Base-by-base conservation (phyloP, 2,888 invertebrate genomes). In the Pollenia angustigena region DNA sequence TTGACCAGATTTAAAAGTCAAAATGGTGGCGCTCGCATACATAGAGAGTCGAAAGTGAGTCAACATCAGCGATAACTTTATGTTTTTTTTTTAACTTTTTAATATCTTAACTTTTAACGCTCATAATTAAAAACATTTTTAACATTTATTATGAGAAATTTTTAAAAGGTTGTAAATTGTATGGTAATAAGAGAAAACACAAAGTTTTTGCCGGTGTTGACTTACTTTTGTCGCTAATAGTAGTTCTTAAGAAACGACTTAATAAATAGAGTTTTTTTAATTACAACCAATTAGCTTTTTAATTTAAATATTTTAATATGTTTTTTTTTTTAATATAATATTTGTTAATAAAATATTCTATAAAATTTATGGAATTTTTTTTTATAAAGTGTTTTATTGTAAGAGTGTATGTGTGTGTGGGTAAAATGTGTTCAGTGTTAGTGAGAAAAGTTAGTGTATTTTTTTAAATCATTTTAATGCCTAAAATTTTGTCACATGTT, bases 221-320 rank as follows among this genome's bases (percentile, higher is more conserved):
- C 6, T 32, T 32, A 32, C 32, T 32, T 32, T 32, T 32, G 6
- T 32, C 32, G 32, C 32, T 6, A 4, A 50, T 12, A 4, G 4
- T 68, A 74, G 68, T 52, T 79, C 16, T 50, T 72, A 75, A 78
- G 10, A 56, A 82, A 64, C 42, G 83, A 86, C 12, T 79, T 69
- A 79, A 18, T 80, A 52, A 60, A 69, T 79, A 74, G 10, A 66
- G 48, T 58, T 71, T 52, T 46, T 84, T 72, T 42, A 79, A 82
- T 85, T 87, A 88, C 87, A 88, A 88, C 87, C 87, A 88, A 88
- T 88, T 85, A 84, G 81, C 78, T 81, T 84, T 32, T 32, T 81
- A 82, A 46, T 86, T 82, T 50, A 58, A 44, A 48, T 82, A 14
- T 58, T 56, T 60, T 23, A 72, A 71, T n/a, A 56, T 62, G 11